phyloP scores from a whole-genome alignment of 2,888 invertebrate genomes.

The Polylopha cassiicola region DNA sequence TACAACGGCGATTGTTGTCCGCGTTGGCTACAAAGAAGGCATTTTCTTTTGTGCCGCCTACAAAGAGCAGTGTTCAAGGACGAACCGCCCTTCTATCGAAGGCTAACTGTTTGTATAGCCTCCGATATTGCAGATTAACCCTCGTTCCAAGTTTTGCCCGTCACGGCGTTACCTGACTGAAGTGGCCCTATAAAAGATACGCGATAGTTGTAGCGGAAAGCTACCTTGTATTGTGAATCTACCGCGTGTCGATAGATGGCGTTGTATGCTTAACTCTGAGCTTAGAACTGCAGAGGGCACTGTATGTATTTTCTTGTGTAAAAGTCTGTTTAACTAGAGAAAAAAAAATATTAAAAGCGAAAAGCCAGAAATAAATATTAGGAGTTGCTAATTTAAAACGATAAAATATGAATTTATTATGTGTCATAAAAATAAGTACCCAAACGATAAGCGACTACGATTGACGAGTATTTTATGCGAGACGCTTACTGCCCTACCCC shows the following conservation, averaged over 20 bases:
- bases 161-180: constrained; percentile 28
- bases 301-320: neutral
- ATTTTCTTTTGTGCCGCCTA: constrained; percentile 54
- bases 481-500: constrained; percentile 25
- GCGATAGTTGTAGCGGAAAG: constrained; percentile 24
- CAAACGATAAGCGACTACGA: constrained; percentile 8
- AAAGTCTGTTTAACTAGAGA: too few species aligned
- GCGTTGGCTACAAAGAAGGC: constrained; percentile 46
- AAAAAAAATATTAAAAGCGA: too few species aligned
- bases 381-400: too few species aligned
- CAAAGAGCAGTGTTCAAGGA: constrained; percentile 61
- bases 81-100: constrained; percentile 40
- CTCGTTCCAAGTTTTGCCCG: constrained; percentile 30
- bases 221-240: constrained; percentile 23
- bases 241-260: constrained; percentile 36
- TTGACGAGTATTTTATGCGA: constrained; percentile 32
- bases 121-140: constrained; percentile 55
- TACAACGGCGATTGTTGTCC: constrained; percentile 37
- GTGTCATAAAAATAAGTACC: neutral
- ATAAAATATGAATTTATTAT: neutral
- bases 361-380: too few species aligned
- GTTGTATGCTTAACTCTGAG: constrained; percentile 15
- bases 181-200: constrained; percentile 25
- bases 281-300: neutral
- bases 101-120: constrained; percentile 47